These are phyloP conservation scores for Aleiodes leptofemur DNA, from an alignment of 2,888 invertebrate species.

Conservation along the genomic window DNA sequence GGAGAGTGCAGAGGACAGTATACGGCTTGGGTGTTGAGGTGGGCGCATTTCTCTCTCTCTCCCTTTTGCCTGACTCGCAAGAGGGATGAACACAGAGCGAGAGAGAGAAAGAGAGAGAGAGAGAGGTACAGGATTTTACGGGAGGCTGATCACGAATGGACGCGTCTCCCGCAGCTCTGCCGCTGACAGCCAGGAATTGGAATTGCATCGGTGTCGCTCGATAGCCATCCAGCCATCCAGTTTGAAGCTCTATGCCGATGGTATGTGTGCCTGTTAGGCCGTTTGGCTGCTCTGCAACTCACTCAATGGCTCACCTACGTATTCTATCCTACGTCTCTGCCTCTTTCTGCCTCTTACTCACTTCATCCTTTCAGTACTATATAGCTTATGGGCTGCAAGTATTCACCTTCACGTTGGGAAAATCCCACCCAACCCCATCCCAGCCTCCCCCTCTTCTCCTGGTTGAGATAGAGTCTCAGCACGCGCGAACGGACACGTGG, in stretches of 20 bases:
- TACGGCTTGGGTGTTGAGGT: slow-evolving; percentile 51
- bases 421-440: slow-evolving; percentile 22
- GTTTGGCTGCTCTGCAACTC: slow-evolving; percentile 56
- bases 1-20: slow-evolving; percentile 55
- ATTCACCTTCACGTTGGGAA: slow-evolving; percentile 36
- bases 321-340: slow-evolving; percentile 32
- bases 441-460: too few relatives aligned
- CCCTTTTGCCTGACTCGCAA: neutral
- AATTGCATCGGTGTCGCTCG: slow-evolving; percentile 76
- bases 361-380: slow-evolving; percentile 31
- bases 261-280: slow-evolving; percentile 58
- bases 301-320: slow-evolving; percentile 47
- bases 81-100: slow-evolving; percentile 33
- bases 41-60: slow-evolving; percentile 11
- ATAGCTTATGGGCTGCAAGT: slow-evolving; percentile 7
- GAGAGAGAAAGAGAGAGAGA: slow-evolving; percentile 58
- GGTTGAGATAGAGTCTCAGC: slow-evolving; percentile 9
- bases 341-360: slow-evolving; percentile 37
- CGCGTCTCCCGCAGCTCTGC: slow-evolving; percentile 75
- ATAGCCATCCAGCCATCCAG: slow-evolving; percentile 72
- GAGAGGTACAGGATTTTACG: slow-evolving; percentile 74
- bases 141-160: slow-evolving; percentile 75
- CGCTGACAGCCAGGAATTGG: slow-evolving; percentile 76
- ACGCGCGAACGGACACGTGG: slow-evolving; percentile 40
- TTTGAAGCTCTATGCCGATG: slow-evolving; percentile 39